Evolutionary conservation across 2,113 vertebrate species (phyloP).

Genomic region (Rana temporaria): DNA sequence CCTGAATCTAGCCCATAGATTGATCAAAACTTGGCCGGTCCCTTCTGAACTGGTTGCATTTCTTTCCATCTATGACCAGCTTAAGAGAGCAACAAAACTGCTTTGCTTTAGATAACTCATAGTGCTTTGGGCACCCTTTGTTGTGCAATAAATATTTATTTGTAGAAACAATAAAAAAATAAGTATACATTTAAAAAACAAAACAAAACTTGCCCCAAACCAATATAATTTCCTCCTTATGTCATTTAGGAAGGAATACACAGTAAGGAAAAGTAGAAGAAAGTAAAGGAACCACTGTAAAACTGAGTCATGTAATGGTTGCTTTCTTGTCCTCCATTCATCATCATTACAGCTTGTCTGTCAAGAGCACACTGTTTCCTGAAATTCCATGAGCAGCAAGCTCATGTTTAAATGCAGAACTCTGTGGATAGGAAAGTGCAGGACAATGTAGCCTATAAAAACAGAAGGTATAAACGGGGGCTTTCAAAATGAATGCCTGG

Average conservation of each 20-base stretch:
- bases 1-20: too few species aligned
- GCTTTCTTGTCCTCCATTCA: slow-evolving; percentile 64
- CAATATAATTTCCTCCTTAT: neutral
- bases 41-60: too few species aligned
- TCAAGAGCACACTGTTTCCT: slow-evolving; percentile 66
- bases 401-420: slow-evolving; percentile 61
- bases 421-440: slow-evolving; percentile 63
- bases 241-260: neutral
- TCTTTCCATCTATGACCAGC: too few species aligned
- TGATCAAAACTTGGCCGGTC: too few species aligned
- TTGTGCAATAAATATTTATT: too few species aligned
- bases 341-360: slow-evolving; percentile 68
- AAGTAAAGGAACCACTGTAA: slow-evolving; percentile 34
- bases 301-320: slow-evolving; percentile 63
- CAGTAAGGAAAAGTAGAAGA: neutral
- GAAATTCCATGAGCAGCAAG: slow-evolving; percentile 62
- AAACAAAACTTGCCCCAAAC: too few species aligned
- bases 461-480: slow-evolving; percentile 62
- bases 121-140: too few species aligned
- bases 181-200: too few species aligned
- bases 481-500: slow-evolving; percentile 68
- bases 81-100: too few species aligned
- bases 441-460: slow-evolving; percentile 59
- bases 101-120: too few species aligned
- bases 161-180: too few species aligned